phyloP scores from a whole-genome alignment of 2,113 vertebrate species.

The Heliornis fulica region DNA sequence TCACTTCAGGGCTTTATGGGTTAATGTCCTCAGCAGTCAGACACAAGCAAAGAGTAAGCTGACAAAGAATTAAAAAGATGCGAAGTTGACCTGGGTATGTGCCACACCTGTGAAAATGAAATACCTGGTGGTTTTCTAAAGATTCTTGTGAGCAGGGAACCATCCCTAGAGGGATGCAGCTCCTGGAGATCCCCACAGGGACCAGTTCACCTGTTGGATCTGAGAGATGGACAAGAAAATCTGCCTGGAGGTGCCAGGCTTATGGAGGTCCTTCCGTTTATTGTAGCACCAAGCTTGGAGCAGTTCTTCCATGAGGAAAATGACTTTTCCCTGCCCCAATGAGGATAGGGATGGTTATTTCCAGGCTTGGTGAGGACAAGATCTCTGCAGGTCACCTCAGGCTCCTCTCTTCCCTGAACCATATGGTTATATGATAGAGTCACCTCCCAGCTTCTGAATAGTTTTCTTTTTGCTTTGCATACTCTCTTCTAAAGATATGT shows the following conservation, averaged over 20 bases:
- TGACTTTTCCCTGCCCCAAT: not conserved
- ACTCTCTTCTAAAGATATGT: not conserved
- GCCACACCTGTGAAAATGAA: not conserved
- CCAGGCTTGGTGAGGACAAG: too few species aligned
- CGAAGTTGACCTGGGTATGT: not conserved
- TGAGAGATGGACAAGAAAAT: not conserved
- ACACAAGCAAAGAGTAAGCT: not conserved
- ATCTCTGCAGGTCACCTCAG: not conserved
- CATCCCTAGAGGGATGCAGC: not conserved
- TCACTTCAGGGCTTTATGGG: not conserved
- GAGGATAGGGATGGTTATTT: too few species aligned
- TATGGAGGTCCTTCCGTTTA: not conserved
- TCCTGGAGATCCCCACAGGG: not conserved
- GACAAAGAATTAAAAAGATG: not conserved
- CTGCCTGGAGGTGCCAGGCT: not conserved
- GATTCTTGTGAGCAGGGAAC: not conserved
- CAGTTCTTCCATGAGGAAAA: not conserved
- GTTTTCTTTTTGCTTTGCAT: not conserved
- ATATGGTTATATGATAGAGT: too few species aligned
- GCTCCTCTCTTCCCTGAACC: not conserved
- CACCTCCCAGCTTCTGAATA: not conserved
- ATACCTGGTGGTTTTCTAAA: not conserved
- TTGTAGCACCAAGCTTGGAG: rapidly evolving
- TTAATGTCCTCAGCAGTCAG: not conserved
- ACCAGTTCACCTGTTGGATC: not conserved